Conservation (phyloP, 1,140 invertebrate species). For the Phenacoccus solenopsis region DNA sequence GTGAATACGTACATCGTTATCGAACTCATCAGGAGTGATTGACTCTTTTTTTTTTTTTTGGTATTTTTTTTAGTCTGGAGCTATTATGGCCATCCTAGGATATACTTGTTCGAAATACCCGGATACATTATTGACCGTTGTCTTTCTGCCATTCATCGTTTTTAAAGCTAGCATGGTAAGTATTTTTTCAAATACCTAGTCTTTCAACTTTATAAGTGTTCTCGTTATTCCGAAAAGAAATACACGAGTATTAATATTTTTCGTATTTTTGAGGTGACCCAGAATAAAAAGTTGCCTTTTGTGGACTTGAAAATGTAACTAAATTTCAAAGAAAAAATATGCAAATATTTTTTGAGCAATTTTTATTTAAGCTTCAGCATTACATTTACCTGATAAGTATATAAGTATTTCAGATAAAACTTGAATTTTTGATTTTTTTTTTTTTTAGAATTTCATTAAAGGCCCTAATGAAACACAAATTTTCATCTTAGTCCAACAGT, state of each 20-base stretch:
- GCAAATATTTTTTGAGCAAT: no score
- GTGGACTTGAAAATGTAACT: no score
- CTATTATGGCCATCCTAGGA: slow-evolving; percentile 77
- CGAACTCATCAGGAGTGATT: not conserved
- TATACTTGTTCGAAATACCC: slow-evolving; percentile 79
- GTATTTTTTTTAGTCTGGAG: slow-evolving; percentile 64
- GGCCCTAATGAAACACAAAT: no score
- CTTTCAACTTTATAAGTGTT: slow-evolving; percentile 18
- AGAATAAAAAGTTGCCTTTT: not conserved
- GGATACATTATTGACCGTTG: slow-evolving; percentile 68
- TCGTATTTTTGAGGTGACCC: not conserved
- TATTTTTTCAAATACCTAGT: not conserved
- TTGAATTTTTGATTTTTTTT: no score
- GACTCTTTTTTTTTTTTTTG: slow-evolving; percentile 24
- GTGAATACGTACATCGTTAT: no score
- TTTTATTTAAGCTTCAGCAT: no score
- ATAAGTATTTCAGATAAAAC: no score
- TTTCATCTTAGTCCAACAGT: no score
- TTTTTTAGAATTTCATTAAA: no score
- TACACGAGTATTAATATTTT: slow-evolving; percentile 24
- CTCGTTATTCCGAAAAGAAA: slow-evolving; percentile 1
- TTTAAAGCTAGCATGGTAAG: slow-evolving; percentile 71
- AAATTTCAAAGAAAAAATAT: no score
- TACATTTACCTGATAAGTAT: no score
- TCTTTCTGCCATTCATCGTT: slow-evolving; percentile 75